A percentile compares a stretch with the other conserved stretches of the same genome.
Evolutionary conservation across 2,113 vertebrate genomes (phyloP).

Genomic region (Xiphorhynchus elegans): DNA sequence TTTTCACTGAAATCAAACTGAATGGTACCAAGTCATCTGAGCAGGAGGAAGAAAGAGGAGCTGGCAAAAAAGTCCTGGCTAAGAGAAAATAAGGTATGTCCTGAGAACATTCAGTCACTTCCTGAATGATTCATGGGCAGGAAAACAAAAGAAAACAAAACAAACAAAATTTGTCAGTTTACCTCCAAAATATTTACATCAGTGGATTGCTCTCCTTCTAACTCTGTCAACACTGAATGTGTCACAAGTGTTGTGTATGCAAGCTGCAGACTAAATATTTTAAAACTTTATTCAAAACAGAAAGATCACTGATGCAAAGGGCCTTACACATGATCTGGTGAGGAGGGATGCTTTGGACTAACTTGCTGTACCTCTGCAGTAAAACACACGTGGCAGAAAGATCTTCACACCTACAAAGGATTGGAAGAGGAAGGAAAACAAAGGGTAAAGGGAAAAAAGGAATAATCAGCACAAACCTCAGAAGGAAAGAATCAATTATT

Average conservation of each 20-base stretch:
- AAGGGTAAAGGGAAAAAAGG: background rate
- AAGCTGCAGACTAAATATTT: background rate
- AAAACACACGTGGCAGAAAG: rapidly evolving
- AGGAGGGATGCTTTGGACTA: background rate
- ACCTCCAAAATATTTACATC: background rate
- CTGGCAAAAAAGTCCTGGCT: background rate
- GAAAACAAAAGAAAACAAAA: background rate
- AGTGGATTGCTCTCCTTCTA: background rate
- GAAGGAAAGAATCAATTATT: background rate
- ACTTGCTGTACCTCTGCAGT: background rate
- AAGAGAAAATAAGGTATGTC: background rate
- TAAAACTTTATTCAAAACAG: background rate
- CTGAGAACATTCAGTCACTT: background rate
- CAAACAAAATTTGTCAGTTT: background rate
- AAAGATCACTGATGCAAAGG: background rate
- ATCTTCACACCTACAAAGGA: background rate
- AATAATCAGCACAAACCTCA: background rate
- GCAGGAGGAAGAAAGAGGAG: background rate
- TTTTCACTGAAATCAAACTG: background rate
- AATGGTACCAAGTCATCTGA: background rate
- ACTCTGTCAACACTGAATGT: background rate
- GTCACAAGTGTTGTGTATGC: background rate
- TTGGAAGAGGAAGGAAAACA: background rate
- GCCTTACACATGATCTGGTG: background rate
- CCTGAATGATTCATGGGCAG: background rate